Percentiles rank a stretch among this genome's conserved stretches.
Evolutionary conservation across 2,888 invertebrate genomes (phyloP).

Genomic region (Allolobophora icterica): DNA sequence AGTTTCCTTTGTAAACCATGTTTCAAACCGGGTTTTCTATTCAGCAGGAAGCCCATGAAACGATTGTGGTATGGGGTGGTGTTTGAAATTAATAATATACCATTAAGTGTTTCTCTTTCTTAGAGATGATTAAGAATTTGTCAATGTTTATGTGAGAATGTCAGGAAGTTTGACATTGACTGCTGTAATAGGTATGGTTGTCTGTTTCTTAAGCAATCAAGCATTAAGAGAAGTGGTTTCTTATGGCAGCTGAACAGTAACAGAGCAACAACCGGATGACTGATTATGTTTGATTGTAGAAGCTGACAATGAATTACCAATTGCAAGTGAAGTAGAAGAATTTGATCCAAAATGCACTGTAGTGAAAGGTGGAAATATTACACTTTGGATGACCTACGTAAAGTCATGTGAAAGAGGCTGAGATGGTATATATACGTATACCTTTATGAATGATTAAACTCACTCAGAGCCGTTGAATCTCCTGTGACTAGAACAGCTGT

Average conservation of each 20-base stretch:
- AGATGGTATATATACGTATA: too few species aligned
- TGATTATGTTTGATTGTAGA: background rate
- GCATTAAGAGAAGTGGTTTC: too few species aligned
- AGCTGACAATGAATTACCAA: background rate
- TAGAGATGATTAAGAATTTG: too few species aligned
- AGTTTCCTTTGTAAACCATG: background rate
- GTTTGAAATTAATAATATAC: background rate
- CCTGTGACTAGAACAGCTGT: background rate
- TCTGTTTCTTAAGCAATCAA: too few species aligned
- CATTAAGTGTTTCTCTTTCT: background rate
- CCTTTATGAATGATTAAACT: slow-evolving; percentile 10
- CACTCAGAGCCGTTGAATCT: background rate
- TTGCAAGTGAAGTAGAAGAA: background rate
- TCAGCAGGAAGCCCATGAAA: background rate
- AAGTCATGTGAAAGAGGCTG: background rate
- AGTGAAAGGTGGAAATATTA: background rate
- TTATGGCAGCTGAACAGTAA: too few species aligned
- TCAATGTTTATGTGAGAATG: too few species aligned
- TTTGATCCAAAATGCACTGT: too few species aligned
- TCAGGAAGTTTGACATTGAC: too few species aligned
- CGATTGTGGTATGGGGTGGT: background rate
- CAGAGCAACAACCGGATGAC: background rate
- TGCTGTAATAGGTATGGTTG: too few species aligned
- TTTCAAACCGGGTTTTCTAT: background rate
- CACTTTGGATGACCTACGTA: background rate